Evolutionary conservation across 1,140 invertebrate genomes (phyloP).

Genomic region (Halictus rubicundus): DNA sequence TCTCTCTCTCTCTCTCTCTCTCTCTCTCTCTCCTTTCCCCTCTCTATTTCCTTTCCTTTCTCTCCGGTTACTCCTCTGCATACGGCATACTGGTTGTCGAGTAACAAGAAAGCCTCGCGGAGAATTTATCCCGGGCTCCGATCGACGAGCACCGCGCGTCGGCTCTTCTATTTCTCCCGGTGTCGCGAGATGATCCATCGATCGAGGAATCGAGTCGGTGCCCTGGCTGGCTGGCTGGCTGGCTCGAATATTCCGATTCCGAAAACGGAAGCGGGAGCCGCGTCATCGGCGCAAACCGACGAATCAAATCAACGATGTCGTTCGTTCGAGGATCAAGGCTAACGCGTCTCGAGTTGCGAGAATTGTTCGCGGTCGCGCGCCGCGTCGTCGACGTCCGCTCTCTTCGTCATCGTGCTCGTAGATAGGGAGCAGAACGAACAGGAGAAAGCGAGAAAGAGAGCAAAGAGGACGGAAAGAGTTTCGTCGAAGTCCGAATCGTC

Average conservation of each 20-base stretch:
- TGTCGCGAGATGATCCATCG: slow-evolving; percentile 11
- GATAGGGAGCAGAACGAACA: too few species aligned
- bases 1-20: slow-evolving; percentile 12
- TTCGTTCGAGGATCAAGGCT: slow-evolving; percentile 54
- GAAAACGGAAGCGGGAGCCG: slow-evolving; percentile 15
- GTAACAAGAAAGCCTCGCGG: slow-evolving; percentile 34
- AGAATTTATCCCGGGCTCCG: slow-evolving; percentile 3
- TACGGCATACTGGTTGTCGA: neutral
- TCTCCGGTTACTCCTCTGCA: slow-evolving; percentile 12
- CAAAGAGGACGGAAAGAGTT: neutral
- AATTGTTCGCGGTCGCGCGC: slow-evolving; percentile 59
- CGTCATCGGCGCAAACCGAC: slow-evolving; percentile 18
- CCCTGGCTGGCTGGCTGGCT: too few species aligned
- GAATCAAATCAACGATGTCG: neutral
- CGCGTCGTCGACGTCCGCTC: slow-evolving; percentile 40
- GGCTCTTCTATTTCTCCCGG: slow-evolving; percentile 4
- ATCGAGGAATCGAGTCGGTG: neutral
- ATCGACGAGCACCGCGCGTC: too few species aligned
- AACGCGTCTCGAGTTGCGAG: slow-evolving; percentile 56
- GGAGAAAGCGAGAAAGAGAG: too few species aligned
- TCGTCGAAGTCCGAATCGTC: slow-evolving; percentile 13
- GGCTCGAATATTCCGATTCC: too few species aligned
- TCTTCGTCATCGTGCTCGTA: neutral
- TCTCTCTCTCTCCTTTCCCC: slow-evolving; percentile 1
- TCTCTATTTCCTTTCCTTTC: slow-evolving; percentile 10